These are phyloP conservation scores for Cheilosia variabilis DNA, from an alignment of 2,888 invertebrate genomes.

Conservation along the genomic window DNA sequence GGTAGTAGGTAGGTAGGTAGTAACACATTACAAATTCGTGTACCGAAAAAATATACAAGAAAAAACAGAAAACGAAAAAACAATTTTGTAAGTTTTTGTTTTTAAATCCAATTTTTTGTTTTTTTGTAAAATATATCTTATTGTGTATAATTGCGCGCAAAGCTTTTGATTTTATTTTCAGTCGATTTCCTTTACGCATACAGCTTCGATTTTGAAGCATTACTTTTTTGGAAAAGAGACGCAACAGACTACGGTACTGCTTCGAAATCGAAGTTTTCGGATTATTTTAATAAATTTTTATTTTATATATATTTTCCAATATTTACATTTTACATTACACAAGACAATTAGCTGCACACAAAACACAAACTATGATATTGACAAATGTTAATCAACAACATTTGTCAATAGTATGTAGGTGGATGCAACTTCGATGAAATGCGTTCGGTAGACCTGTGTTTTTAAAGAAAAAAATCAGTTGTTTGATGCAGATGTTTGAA, in stretches of 20 bases:
- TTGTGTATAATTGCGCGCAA: constrained; percentile 42
- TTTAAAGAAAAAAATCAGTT: background rate
- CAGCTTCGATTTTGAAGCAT: constrained; percentile 56
- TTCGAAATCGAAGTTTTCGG: constrained; percentile 51
- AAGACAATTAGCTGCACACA: constrained; percentile 74
- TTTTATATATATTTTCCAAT: constrained; percentile 73
- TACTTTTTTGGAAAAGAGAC: constrained; percentile 36
- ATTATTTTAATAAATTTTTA: constrained; percentile 24
- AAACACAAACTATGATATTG: constrained; percentile 69
- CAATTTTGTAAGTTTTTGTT: constrained; percentile 73
- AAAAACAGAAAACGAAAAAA: constrained; percentile 73
- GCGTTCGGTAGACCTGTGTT: background rate
- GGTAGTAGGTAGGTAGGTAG: constrained; percentile 70
- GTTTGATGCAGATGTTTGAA: too few species aligned
- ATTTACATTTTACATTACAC: constrained; percentile 68
- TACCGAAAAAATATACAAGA: constrained; percentile 76
- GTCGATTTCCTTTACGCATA: constrained; percentile 1
- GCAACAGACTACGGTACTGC: constrained; percentile 33
- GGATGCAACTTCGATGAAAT: constrained; percentile 61
- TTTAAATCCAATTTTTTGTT: constrained; percentile 57
- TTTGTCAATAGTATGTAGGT: too few species aligned
- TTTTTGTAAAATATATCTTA: constrained; percentile 32
- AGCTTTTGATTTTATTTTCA: constrained; percentile 3
- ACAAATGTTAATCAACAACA: too few species aligned
- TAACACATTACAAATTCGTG: constrained; percentile 75